Conservation (phyloP, 2,797 vertebrate species). For the Leptatherina wallacei region DNA sequence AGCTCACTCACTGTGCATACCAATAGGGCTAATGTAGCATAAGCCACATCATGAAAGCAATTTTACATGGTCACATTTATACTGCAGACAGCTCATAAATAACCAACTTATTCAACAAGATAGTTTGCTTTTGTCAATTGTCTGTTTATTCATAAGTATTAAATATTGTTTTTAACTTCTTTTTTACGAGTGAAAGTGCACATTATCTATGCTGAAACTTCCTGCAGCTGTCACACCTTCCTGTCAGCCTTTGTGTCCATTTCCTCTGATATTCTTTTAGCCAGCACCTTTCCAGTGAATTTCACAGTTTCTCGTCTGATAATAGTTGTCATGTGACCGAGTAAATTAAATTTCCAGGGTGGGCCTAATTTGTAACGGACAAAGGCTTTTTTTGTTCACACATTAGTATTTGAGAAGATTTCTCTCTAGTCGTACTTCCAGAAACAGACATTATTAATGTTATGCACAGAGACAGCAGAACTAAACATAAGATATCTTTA, state of each 20-base stretch:
- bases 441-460: neutral
- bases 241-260: conserved; percentile 55
- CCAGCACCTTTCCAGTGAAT: conserved; percentile 51
- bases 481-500: neutral
- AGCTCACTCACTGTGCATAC: conserved; percentile 63
- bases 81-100: neutral
- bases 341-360: conserved; percentile 39
- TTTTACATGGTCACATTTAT: conserved; percentile 19
- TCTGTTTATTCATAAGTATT: conserved; percentile 1
- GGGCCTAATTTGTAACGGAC: conserved; percentile 10
- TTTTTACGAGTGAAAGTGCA: conserved; percentile 33
- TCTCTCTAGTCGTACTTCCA: neutral
- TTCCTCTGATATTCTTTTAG: conserved; percentile 65
- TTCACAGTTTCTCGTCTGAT: conserved; percentile 49
- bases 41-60: conserved; percentile 46
- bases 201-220: conserved; percentile 61
- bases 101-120: neutral
- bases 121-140: neutral
- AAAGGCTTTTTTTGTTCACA: conserved; percentile 15
- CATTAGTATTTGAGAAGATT: neutral
- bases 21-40: conserved; percentile 57
- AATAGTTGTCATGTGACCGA: conserved; percentile 41
- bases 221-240: conserved; percentile 53
- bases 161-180: neutral
- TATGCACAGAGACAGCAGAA: neutral